A percentile compares a stretch with the other conserved stretches of the same genome.
phyloP scores from a whole-genome alignment of 1,140 invertebrate genomes.

The Hycleus phaleratus region DNA sequence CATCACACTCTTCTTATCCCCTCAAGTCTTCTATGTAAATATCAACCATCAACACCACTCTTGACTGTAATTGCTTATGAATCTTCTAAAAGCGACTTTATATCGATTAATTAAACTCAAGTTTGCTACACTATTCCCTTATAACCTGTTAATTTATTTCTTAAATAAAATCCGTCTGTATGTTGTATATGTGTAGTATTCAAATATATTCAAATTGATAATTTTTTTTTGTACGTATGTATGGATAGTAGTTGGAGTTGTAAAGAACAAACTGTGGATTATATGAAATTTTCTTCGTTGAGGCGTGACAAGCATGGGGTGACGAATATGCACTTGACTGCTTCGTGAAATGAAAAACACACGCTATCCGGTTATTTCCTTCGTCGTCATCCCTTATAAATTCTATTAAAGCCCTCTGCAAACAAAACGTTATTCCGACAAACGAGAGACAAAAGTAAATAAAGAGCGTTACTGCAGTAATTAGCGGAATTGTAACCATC shows the following conservation, averaged over 20 bases:
- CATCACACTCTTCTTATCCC: constrained; percentile 5
- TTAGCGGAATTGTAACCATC: constrained; percentile 8
- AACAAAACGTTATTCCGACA: constrained; percentile 12
- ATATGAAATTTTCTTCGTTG: constrained; percentile 12
- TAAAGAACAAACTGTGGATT: constrained; percentile 3
- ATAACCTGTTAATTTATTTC: no score
- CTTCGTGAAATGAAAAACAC: constrained; percentile 13
- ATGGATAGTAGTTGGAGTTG: constrained; percentile 5
- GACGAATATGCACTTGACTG: constrained; percentile 17
- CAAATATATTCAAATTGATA: no score
- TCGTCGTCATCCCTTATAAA: constrained; percentile 14
- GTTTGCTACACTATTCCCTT: no score
- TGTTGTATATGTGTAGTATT: no score
- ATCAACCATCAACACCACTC: constrained; percentile 10
- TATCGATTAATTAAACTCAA: no score
- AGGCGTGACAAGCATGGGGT: constrained; percentile 5
- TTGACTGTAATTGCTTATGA: constrained; percentile 7
- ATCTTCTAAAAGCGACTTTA: not conserved
- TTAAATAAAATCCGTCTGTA: no score
- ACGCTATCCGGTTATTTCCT: constrained; percentile 13
- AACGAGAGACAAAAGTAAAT: constrained; percentile 10
- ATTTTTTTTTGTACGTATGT: constrained; percentile 5
- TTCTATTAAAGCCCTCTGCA: constrained; percentile 12
- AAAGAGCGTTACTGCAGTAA: constrained; percentile 11
- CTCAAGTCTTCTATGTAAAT: constrained; percentile 10